Percentiles rank a stretch among this genome's conserved stretches.
Conservation (phyloP, 2,113 vertebrate species). For the Melanotaenia duboulayi region DNA sequence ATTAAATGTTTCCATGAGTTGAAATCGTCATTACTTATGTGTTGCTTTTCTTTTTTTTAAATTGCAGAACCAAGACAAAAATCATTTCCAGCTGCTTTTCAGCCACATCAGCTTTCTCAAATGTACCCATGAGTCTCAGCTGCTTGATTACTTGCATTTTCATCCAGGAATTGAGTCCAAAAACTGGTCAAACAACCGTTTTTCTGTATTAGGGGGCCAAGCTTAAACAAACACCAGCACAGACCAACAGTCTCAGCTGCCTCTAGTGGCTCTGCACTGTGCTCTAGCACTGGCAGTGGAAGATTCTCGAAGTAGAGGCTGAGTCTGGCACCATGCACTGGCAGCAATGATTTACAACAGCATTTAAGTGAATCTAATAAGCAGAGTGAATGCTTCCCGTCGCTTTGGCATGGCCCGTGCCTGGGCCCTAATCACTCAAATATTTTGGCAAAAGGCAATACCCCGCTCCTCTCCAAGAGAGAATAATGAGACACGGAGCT, state of each 20-base stretch:
- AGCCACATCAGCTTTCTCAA: slow-evolving; percentile 41
- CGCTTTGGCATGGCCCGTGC: slow-evolving; percentile 89
- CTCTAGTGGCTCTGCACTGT: slow-evolving; percentile 50
- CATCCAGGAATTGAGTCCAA: slow-evolving; percentile 51
- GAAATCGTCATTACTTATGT: slow-evolving; percentile 53
- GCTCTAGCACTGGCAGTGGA: slow-evolving; percentile 70
- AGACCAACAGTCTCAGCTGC: slow-evolving; percentile 60
- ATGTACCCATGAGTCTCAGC: slow-evolving; percentile 35
- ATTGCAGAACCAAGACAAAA: slow-evolving; percentile 51
- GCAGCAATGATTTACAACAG: slow-evolving; percentile 91
- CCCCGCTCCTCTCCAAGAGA: slow-evolving; percentile 81
- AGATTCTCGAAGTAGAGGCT: slow-evolving; percentile 69
- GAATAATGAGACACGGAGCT: slow-evolving; percentile 87
- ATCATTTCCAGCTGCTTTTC: slow-evolving; percentile 62
- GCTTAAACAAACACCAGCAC: slow-evolving; percentile 69
- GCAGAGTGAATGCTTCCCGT: slow-evolving; percentile 92
- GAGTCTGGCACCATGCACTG: slow-evolving; percentile 78
- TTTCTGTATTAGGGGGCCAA: slow-evolving; percentile 48
- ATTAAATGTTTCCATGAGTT: slow-evolving; percentile 53
- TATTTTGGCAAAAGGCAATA: slow-evolving; percentile 91
- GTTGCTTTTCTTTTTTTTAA: slow-evolving; percentile 12
- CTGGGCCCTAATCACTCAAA: slow-evolving; percentile 95
- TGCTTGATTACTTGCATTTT: slow-evolving; percentile 56
- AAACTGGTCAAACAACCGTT: slow-evolving; percentile 56
- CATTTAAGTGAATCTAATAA: slow-evolving; percentile 93